A percentile compares a stretch with the other conserved stretches of the same genome.
phyloP scores from a whole-genome alignment of 2,113 vertebrate genomes.

The Zootoca vivipara region DNA sequence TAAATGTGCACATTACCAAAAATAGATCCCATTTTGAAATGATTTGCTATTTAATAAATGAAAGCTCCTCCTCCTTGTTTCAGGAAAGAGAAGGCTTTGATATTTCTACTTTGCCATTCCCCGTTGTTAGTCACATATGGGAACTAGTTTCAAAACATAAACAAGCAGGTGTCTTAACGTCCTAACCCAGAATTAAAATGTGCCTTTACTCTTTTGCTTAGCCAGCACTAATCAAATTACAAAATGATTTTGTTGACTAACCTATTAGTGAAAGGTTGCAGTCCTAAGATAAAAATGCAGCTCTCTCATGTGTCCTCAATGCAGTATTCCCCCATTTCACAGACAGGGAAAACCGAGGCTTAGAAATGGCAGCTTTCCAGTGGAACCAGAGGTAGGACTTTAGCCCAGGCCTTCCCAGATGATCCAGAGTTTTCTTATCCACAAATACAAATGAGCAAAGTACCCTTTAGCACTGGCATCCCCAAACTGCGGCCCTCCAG shows the following conservation, averaged over 20 bases:
- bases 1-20: background rate
- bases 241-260: background rate
- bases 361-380: background rate
- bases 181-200: background rate
- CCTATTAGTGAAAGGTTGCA: background rate
- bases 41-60: no score
- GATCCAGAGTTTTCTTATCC: background rate
- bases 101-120: background rate
- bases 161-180: background rate
- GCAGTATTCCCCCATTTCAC: background rate
- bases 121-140: background rate
- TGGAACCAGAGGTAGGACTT: background rate
- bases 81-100: background rate
- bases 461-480: no score
- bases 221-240: no score
- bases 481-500: no score
- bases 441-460: no score
- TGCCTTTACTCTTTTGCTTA: no score
- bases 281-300: background rate
- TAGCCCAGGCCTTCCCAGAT: background rate
- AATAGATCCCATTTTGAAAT: background rate
- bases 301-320: background rate
- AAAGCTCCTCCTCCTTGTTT: background rate
- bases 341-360: background rate
- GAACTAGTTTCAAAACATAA: background rate